Evolutionary conservation across 2,888 invertebrate genomes (phyloP).

Genomic region (Trisateles emortualis): DNA sequence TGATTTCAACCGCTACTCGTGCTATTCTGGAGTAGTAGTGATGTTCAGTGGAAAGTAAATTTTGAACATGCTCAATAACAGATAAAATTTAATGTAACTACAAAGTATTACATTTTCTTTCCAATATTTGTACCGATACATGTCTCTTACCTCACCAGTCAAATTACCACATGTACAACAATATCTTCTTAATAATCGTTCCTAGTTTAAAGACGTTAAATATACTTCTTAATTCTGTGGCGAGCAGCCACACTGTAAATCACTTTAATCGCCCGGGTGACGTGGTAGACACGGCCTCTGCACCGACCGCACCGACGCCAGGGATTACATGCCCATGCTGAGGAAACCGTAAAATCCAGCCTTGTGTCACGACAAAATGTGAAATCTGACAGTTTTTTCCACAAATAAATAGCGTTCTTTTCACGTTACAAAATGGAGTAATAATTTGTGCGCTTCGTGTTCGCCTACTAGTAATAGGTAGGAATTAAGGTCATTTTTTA

Average conservation of each 20-base stretch:
- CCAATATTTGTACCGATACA: too few species aligned
- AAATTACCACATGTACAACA: not conserved
- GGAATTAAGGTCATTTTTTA: too few species aligned
- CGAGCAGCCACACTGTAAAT: slow-evolving; percentile 55
- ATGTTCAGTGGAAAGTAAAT: too few species aligned
- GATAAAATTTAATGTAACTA: too few species aligned
- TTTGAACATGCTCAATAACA: too few species aligned
- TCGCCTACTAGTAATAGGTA: not conserved
- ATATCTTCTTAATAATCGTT: slow-evolving; percentile 1
- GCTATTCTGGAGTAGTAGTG: too few species aligned
- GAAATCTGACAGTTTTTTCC: slow-evolving; percentile 44
- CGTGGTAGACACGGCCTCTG: slow-evolving; percentile 46
- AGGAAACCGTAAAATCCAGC: slow-evolving; percentile 47
- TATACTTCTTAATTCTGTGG: slow-evolving; percentile 47
- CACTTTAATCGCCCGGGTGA: slow-evolving; percentile 57
- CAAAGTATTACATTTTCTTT: too few species aligned
- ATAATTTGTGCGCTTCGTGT: not conserved
- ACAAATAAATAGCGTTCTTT: slow-evolving; percentile 34
- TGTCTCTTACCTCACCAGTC: too few species aligned
- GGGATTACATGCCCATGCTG: slow-evolving; percentile 43
- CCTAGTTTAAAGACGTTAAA: slow-evolving; percentile 29
- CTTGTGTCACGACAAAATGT: slow-evolving; percentile 42
- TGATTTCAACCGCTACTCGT: too few species aligned
- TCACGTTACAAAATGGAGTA: slow-evolving; percentile 10
- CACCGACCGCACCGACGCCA: slow-evolving; percentile 34